Conservation (phyloP, 2,797 vertebrate species). For the Manis pentadactyla region DNA sequence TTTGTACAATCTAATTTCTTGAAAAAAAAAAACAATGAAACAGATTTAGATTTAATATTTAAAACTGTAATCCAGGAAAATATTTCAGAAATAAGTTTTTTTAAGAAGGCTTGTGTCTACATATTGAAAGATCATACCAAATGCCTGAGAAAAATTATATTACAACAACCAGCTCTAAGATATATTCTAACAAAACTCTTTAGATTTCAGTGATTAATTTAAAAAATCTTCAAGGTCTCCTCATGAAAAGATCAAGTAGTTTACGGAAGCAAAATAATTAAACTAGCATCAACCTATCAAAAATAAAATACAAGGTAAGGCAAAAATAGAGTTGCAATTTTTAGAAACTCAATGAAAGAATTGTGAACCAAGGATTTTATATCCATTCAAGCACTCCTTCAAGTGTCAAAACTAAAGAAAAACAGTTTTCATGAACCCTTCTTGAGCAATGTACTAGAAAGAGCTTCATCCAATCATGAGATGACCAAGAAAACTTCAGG, state of each 20-base stretch:
- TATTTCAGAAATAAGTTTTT: neutral
- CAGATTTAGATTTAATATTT: conserved; percentile 27
- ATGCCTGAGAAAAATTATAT: neutral
- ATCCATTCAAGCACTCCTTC: neutral
- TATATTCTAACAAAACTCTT: neutral
- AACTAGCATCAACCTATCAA: neutral
- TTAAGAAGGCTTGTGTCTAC: neutral
- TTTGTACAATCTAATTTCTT: neutral
- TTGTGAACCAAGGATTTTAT: neutral
- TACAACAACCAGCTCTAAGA: neutral
- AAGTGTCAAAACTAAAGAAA: neutral
- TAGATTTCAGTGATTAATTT: neutral
- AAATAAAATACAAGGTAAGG: conserved; percentile 22
- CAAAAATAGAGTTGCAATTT: conserved; percentile 3
- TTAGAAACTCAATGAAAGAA: neutral
- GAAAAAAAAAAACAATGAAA: neutral
- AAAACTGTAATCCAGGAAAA: neutral
- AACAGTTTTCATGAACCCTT: neutral
- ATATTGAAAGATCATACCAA: neutral
- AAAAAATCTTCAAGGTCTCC: neutral
- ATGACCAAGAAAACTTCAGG: neutral
- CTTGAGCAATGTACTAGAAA: neutral
- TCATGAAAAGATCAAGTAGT: conserved; percentile 11
- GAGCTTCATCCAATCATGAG: neutral
- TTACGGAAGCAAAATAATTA: conserved; percentile 5